Evolutionary conservation across 1,140 invertebrate species (phyloP).

Genomic region (Drosophila lacteicornis): DNA sequence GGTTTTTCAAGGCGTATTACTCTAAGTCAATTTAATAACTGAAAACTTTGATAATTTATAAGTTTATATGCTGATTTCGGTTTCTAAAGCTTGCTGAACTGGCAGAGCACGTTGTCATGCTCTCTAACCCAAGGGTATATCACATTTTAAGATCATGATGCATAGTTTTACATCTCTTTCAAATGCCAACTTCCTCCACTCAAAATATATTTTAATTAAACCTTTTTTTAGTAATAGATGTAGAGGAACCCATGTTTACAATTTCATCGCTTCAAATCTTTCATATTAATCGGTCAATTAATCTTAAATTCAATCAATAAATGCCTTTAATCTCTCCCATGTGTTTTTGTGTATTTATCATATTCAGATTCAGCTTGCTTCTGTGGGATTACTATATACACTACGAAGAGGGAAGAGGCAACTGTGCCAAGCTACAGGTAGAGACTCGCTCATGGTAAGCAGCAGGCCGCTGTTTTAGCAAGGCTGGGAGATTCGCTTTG

Average conservation of each 20-base stretch:
- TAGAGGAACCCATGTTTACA: background rate
- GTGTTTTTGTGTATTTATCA: background rate
- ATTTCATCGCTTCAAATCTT: background rate
- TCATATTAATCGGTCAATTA: background rate
- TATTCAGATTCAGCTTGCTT: background rate
- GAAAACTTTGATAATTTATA: too few relatives aligned
- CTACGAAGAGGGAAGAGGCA: background rate
- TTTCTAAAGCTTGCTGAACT: too few relatives aligned
- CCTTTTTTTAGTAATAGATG: background rate
- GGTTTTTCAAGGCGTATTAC: background rate
- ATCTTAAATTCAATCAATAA: background rate
- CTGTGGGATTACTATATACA: background rate
- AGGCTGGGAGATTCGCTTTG: conserved; percentile 49
- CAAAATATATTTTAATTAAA: too few relatives aligned
- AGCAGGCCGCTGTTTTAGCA: conserved; percentile 74
- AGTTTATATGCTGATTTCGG: background rate
- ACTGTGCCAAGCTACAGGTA: conserved; percentile 70
- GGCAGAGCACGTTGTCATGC: background rate
- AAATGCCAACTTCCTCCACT: background rate
- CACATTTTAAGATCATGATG: too few relatives aligned
- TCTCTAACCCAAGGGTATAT: background rate
- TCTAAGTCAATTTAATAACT: too few relatives aligned
- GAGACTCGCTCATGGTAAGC: conserved; percentile 58
- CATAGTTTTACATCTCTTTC: too few relatives aligned
- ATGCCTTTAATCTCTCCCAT: background rate